These are phyloP conservation scores for Piliocolobus tephrosceles DNA, from an alignment of 2,113 vertebrate species.

Conservation along the genomic window DNA sequence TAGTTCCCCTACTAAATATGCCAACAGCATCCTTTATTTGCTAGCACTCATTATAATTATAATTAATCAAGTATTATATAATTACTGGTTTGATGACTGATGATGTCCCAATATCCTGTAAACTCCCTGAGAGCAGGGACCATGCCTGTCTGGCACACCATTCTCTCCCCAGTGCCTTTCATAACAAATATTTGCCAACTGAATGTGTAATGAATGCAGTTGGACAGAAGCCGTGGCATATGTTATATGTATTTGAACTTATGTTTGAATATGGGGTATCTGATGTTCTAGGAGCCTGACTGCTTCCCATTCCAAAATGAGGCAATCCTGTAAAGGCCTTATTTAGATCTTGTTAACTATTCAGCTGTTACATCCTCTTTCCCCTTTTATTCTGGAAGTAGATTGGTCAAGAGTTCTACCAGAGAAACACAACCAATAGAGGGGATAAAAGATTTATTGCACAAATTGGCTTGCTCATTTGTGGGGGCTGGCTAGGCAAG, in stretches of 20 bases:
- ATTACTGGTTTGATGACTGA: constrained; percentile 68
- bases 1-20: constrained; percentile 63
- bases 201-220: constrained; percentile 58
- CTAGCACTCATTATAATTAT: constrained; percentile 57
- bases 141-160: constrained; percentile 53
- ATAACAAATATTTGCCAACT: constrained; percentile 63
- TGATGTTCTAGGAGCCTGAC: constrained; percentile 61
- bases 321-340: constrained; percentile 46
- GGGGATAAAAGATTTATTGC: not conserved
- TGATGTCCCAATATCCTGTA: constrained; percentile 41
- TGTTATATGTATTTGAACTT: constrained; percentile 69
- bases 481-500: not conserved
- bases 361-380: constrained; percentile 2
- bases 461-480: not conserved
- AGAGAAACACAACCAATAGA: not conserved
- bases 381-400: constrained; percentile 18
- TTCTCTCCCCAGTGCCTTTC: constrained; percentile 43
- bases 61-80: constrained; percentile 63
- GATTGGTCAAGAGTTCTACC: not conserved
- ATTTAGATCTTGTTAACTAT: constrained; percentile 58
- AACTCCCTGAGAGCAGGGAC: constrained; percentile 60
- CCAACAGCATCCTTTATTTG: constrained; percentile 62
- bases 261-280: constrained; percentile 60
- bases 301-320: constrained; percentile 51
- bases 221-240: constrained; percentile 69